A percentile compares a stretch with the other conserved stretches of the same genome.
Conservation (phyloP, 2,888 invertebrate genomes). For the Pasiphila rectangulata region DNA sequence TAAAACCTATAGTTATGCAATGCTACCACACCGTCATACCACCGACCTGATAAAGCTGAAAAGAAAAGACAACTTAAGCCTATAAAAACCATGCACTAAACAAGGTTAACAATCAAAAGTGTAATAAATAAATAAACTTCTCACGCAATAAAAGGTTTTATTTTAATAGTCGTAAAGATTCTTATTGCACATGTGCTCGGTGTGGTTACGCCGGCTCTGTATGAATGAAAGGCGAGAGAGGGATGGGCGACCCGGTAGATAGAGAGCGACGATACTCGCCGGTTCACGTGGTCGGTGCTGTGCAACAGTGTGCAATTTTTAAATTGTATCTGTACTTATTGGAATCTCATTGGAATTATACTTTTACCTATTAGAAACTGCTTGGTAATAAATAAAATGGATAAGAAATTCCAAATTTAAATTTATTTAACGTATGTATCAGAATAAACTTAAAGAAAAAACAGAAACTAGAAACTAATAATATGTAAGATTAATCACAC, state of each 20-base stretch:
- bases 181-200: constrained; percentile 68
- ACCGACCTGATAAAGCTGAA: constrained; percentile 81
- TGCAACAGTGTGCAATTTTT: constrained; percentile 62
- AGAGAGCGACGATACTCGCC: constrained; percentile 60
- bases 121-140: constrained; percentile 75
- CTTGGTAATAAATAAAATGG: too few species aligned
- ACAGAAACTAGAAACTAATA: too few species aligned
- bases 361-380: too few species aligned
- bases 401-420: too few species aligned
- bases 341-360: background rate
- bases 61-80: constrained; percentile 81
- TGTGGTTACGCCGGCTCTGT: constrained; percentile 68
- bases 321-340: constrained; percentile 16
- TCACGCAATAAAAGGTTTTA: constrained; percentile 77
- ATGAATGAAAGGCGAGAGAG: constrained; percentile 72
- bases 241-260: constrained; percentile 52
- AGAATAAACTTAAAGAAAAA: too few species aligned
- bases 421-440: too few species aligned
- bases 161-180: constrained; percentile 72
- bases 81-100: constrained; percentile 82
- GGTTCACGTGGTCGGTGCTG: constrained; percentile 74
- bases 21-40: constrained; percentile 78
- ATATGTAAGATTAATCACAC: too few species aligned
- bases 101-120: constrained; percentile 67
- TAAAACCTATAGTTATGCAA: constrained; percentile 80